These are phyloP conservation scores for Cephonodes hylas DNA, from an alignment of 2,888 invertebrate species.

Conservation along the genomic window DNA sequence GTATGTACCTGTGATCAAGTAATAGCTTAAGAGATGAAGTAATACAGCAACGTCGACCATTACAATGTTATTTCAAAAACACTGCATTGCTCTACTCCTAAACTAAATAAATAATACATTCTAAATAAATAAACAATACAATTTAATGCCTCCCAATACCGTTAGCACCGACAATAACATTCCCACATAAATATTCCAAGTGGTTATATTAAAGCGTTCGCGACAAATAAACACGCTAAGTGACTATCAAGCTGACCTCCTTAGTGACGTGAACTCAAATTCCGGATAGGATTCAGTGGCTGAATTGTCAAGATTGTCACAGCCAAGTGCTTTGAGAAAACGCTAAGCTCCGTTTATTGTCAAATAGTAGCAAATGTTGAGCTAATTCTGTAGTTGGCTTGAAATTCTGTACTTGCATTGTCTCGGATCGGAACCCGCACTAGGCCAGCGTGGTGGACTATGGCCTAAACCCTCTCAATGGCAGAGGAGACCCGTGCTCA, in stretches of 20 bases:
- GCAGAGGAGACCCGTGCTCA: no score
- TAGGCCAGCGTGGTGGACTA: no score
- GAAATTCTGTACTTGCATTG: background rate
- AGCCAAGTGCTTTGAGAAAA: background rate
- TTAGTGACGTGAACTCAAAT: background rate
- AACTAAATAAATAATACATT: no score
- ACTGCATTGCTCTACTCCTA: no score
- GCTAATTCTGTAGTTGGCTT: background rate
- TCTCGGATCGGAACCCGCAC: background rate
- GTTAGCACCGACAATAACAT: no score
- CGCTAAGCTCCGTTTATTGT: background rate
- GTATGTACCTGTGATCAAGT: no score
- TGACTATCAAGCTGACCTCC: background rate
- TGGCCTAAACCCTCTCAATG: no score
- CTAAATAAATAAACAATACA: no score
- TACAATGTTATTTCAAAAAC: no score
- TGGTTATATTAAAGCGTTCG: background rate
- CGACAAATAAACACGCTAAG: background rate
- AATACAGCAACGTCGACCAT: no score
- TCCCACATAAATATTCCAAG: background rate
- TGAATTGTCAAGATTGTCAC: background rate
- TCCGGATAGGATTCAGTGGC: background rate
- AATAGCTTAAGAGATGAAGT: no score
- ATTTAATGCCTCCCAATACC: no score
- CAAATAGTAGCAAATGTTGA: background rate